A percentile compares a stretch with the other conserved stretches of the same genome.
phyloP scores from a whole-genome alignment of 2,888 invertebrate species.

The Spatulosminthurus flaviceps region DNA sequence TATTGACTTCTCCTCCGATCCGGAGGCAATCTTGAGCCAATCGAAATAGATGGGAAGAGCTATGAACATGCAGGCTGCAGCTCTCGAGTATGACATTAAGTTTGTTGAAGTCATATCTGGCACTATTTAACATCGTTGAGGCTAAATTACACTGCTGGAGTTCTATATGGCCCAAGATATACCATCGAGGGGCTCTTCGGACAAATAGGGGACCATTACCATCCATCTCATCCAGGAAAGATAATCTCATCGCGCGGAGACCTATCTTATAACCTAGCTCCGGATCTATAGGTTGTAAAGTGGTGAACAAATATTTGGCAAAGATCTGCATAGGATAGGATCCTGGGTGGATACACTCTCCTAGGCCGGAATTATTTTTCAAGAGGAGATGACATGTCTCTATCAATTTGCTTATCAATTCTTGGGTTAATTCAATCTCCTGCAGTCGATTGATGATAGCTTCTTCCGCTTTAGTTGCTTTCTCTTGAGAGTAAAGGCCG shows the following conservation, averaged over 20 bases:
- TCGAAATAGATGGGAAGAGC: conserved; percentile 84
- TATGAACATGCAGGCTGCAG: conserved; percentile 82
- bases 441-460: conserved; percentile 76
- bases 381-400: conserved; percentile 70
- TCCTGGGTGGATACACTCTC: conserved; percentile 76
- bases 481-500: conserved; percentile 80
- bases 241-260: conserved; percentile 79
- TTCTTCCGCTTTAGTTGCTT: conserved; percentile 67
- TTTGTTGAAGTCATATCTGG: conserved; percentile 76
- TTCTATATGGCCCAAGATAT: conserved; percentile 79
- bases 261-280: conserved; percentile 84
- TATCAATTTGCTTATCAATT: conserved; percentile 27
- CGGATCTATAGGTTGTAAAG: conserved; percentile 77
- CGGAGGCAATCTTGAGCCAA: conserved; percentile 86
- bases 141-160: conserved; percentile 82
- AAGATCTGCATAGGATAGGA: conserved; percentile 87
- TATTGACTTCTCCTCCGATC: conserved; percentile 66
- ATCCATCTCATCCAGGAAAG: conserved; percentile 77
- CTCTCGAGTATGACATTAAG: conserved; percentile 79
- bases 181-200: conserved; percentile 77
- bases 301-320: conserved; percentile 81
- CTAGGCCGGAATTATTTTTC: conserved; percentile 76
- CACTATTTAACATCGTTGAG: conserved; percentile 78
- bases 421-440: conserved; percentile 72
- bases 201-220: conserved; percentile 69